A percentile compares a stretch with the other conserved stretches of the same genome.
Evolutionary conservation across 2,888 invertebrate species (phyloP).

Genomic region (Sinelater perroti): DNA sequence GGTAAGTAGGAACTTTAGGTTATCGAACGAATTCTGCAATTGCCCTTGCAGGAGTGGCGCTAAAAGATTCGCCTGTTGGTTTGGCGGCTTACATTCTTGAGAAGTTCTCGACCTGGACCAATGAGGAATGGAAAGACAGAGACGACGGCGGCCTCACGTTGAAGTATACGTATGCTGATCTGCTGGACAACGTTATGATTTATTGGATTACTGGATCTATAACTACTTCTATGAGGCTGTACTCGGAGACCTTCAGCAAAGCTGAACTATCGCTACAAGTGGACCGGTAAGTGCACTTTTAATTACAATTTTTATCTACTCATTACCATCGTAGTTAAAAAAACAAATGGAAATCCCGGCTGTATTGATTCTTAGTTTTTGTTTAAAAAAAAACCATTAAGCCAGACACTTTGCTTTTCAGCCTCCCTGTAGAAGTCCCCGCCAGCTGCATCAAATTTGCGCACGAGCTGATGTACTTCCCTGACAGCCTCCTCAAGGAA

Average conservation of each 20-base stretch:
- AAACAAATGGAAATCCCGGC: too few relatives aligned
- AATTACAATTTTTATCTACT: too few relatives aligned
- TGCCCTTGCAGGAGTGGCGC: conserved; percentile 66
- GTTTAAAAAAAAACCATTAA: too few relatives aligned
- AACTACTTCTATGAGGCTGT: conserved; percentile 78
- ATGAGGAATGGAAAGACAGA: conserved; percentile 60
- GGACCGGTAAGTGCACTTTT: too few relatives aligned
- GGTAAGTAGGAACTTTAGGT: conserved; percentile 67
- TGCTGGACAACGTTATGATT: conserved; percentile 82
- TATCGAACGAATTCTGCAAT: too few relatives aligned
- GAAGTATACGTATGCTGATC: conserved; percentile 74
- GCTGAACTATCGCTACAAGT: conserved; percentile 40
- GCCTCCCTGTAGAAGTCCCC: conserved; percentile 72
- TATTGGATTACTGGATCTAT: conserved; percentile 82
- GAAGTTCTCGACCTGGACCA: conserved; percentile 84
- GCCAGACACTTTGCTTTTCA: conserved; percentile 31
- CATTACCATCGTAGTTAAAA: too few relatives aligned
- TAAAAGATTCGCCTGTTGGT: conserved; percentile 83
- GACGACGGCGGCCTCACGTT: conserved; percentile 74
- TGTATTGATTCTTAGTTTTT: too few relatives aligned
- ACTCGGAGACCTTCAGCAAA: conserved; percentile 69
- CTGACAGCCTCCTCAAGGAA: conserved; percentile 67
- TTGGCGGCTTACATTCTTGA: conserved; percentile 90
- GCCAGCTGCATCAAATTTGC: conserved; percentile 78
- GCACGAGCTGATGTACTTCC: conserved; percentile 69